Evolutionary conservation across 2,797 vertebrate species (phyloP), one percentile per base, ranked within the genome.

Genomic region (Morus bassanus): DNA sequence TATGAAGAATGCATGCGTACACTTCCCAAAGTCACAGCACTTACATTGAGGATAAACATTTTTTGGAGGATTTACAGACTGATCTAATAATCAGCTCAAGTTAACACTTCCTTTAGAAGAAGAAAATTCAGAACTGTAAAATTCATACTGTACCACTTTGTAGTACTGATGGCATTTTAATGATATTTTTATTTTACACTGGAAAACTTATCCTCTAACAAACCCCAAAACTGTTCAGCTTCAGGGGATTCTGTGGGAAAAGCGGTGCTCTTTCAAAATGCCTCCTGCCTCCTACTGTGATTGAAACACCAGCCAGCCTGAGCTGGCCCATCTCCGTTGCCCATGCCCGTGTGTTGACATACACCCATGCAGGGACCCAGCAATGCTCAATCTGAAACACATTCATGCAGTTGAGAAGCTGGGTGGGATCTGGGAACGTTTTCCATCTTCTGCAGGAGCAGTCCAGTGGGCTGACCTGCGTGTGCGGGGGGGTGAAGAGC

Each of bases 391-490:
- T 30, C 41, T 43, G 41, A 51, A 83, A 51, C 18, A 22, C 2
- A 1, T 11, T 35, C 22, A 2, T 15, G 7, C 27, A 27, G 13
- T 0, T 35, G 41, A 33, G 41, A 59, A 57, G 27, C 23, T 11
- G 9, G 72, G 51, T 2, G 4, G 39, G 33, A 22, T 30, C 57
- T 17, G 70, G 45, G 65, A 70, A 56, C 3, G 3, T 43, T 77
- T 51, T 46, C 79, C 2, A 0, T 2, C 9, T 11, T 51, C 51
- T 24, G 19, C 1, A 2, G 28, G 35, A 51, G 35, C 0, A 0
- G 70, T 33, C 6, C 5, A 43, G 33, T 0, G 0, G 3, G 10
- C 4, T 50, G 11, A 51, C 27, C 51, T n/a, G 18, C 0, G 1
- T 13, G n/a, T 1, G 33, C 22, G 6, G 6, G 39, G 2, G 2